phyloP scores from a whole-genome alignment of 2,797 vertebrate genomes.

The Falco cherrug region DNA sequence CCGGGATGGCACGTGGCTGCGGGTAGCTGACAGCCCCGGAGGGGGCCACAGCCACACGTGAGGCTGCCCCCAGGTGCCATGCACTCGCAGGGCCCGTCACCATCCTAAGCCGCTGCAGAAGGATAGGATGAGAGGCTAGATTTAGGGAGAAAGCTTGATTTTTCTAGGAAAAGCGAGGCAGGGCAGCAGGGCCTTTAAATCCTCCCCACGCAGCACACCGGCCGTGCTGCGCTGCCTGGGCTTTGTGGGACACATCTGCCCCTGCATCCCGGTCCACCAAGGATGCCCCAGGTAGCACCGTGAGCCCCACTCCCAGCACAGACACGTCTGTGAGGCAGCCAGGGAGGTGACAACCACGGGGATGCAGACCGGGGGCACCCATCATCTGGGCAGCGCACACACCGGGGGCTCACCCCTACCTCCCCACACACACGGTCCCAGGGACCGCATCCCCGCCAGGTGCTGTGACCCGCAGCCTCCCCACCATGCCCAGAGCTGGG shows the following conservation, averaged over 20 bases:
- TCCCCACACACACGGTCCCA: rapidly evolving
- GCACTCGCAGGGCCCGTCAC: rapidly evolving
- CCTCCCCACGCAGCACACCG: rapidly evolving
- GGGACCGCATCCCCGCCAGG: rapidly evolving
- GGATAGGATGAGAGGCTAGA: not conserved
- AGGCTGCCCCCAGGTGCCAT: not conserved
- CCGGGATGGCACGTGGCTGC: rapidly evolving
- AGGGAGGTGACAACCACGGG: not conserved
- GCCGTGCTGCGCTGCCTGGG: not conserved
- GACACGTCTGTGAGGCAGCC: rapidly evolving
- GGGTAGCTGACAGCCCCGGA: not conserved
- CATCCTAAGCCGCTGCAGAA: not conserved
- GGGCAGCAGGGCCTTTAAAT: not conserved
- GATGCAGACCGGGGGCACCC: not conserved
- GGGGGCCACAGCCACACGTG: rapidly evolving
- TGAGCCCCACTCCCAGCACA: not conserved
- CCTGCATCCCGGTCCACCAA: rapidly evolving
- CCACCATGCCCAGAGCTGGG: rapidly evolving
- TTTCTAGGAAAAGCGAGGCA: not conserved
- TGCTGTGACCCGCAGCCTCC: not conserved
- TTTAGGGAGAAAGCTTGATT: not conserved
- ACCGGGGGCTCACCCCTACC: not conserved
- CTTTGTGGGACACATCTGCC: not conserved
- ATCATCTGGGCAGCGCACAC: rapidly evolving
- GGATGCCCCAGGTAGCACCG: rapidly evolving